Conservation (phyloP, 1,140 invertebrate species). For the Scylla paramamosain region DNA sequence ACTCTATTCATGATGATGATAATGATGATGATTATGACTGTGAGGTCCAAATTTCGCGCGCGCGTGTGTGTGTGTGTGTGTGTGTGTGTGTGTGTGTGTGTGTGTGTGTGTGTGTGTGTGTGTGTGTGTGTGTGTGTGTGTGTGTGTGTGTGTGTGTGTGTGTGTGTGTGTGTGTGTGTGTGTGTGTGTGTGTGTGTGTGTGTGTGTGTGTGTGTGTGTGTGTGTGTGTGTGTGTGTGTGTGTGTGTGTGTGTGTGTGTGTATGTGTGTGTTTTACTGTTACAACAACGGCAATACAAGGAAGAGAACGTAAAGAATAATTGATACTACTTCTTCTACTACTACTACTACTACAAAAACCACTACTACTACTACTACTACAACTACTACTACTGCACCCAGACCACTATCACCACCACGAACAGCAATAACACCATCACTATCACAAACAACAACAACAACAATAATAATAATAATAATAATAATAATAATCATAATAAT, state of each 20-base stretch:
- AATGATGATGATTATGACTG: background rate
- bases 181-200: constrained; percentile 23
- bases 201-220: constrained; percentile 23
- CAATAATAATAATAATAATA: background rate
- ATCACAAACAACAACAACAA: background rate
- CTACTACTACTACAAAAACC: too few species aligned
- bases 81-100: background rate
- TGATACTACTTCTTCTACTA: too few species aligned
- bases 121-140: constrained; percentile 32
- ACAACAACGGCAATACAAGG: background rate
- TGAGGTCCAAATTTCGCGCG: too few species aligned
- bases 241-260: too few species aligned
- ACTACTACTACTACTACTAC: too few species aligned
- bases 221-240: background rate
- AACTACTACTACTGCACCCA: too few species aligned
- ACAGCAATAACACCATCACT: too few species aligned
- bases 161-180: background rate
- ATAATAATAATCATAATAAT: background rate
- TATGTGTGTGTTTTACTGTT: background rate
- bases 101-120: constrained; percentile 12
- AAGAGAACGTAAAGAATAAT: background rate
- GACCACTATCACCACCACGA: too few species aligned
- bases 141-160: constrained; percentile 15
- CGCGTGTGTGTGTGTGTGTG: constrained; percentile 8
- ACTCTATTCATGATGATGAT: too few species aligned